phyloP scores from a whole-genome alignment of 2,797 vertebrate species.

The Epinephelus awoara region DNA sequence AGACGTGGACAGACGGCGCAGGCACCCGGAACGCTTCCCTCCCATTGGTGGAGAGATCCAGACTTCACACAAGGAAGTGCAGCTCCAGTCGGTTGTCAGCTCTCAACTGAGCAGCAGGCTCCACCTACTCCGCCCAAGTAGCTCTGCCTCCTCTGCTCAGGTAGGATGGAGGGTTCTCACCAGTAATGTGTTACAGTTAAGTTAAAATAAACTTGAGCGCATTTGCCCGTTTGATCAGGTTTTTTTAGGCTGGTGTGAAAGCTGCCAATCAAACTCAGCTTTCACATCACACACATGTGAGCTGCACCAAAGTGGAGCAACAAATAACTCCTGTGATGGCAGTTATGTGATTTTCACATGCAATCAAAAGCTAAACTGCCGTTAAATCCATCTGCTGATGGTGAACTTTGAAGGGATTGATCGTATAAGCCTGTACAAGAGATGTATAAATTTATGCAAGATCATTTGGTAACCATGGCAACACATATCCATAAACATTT shows the following conservation, averaged over 20 bases:
- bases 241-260: background rate
- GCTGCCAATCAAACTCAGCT: background rate
- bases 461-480: constrained; percentile 21
- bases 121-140: constrained; percentile 53
- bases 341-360: background rate
- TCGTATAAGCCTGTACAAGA: constrained; percentile 1
- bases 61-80: constrained; percentile 51
- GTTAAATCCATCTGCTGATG: constrained; percentile 9
- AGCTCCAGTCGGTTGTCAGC: constrained; percentile 48
- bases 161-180: constrained; percentile 43
- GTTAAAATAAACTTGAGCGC: background rate
- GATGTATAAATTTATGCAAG: constrained; percentile 1
- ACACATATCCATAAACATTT: constrained; percentile 9
- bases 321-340: background rate
- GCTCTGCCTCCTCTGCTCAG: constrained; percentile 71
- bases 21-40: constrained; percentile 53
- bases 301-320: background rate
- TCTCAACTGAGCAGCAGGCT: constrained; percentile 67
- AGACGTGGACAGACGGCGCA: constrained; percentile 62
- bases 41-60: constrained; percentile 59
- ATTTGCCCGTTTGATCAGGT: background rate
- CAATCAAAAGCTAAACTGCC: background rate
- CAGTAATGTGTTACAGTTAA: background rate
- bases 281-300: background rate
- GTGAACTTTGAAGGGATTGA: background rate